Evolutionary conservation across 2,888 invertebrate species (phyloP).

Genomic region (Melanostoma mellinum): DNA sequence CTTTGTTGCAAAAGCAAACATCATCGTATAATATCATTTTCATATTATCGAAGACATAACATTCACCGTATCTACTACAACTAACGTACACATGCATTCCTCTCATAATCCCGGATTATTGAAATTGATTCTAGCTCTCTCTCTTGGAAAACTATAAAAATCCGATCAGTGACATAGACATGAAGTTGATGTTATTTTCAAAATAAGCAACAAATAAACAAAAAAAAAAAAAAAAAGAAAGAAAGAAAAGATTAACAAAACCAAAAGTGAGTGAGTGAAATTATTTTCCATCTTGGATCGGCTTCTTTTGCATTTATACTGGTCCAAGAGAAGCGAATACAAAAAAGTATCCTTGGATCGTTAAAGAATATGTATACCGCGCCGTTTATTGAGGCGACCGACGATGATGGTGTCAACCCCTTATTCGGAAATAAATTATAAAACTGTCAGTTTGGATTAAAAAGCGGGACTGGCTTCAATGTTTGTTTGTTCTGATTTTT

Average conservation of each 20-base stretch:
- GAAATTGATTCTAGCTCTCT: constrained; percentile 70
- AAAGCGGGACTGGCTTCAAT: constrained; percentile 62
- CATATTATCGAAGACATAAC: neutral
- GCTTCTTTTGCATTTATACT: constrained; percentile 20
- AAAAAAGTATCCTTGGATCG: constrained; percentile 5
- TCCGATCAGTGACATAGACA: constrained; percentile 65
- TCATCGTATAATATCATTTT: constrained; percentile 10
- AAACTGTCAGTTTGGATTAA: constrained; percentile 75
- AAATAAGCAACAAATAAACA: constrained; percentile 22
- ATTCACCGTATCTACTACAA: neutral
- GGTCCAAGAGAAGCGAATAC: neutral
- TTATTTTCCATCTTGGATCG: constrained; percentile 35
- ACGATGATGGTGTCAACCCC: constrained; percentile 60
- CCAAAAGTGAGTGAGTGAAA: constrained; percentile 37
- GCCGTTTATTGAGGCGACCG: constrained; percentile 1
- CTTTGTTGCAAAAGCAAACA: constrained; percentile 28
- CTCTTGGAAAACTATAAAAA: constrained; percentile 59
- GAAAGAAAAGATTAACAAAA: constrained; percentile 25
- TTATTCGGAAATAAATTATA: constrained; percentile 74
- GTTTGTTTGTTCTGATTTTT: constrained; percentile 72
- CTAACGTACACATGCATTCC: constrained; percentile 45
- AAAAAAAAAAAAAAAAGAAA: constrained; percentile 30
- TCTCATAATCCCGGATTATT: constrained; percentile 71
- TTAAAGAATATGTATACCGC: neutral
- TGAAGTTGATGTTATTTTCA: constrained; percentile 44